Evolutionary conservation across 2,797 vertebrate genomes (phyloP).

Genomic region (Catostomus latipinnis): DNA sequence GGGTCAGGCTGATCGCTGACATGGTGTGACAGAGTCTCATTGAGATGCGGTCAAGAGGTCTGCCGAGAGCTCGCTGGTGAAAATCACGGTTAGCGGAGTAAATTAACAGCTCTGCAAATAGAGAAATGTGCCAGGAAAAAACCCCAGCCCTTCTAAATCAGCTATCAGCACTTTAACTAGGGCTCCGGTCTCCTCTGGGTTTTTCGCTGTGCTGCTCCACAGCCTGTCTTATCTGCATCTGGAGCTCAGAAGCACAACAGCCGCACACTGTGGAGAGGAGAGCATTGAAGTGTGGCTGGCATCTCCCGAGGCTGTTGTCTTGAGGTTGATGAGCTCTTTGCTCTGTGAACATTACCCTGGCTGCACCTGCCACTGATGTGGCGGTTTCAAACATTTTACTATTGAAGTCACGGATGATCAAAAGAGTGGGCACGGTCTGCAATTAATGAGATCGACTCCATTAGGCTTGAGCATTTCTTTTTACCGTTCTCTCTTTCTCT

Average conservation of each 20-base stretch:
- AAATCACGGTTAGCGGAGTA: conserved; percentile 44
- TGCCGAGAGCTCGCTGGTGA: conserved; percentile 19
- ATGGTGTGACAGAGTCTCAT: conserved; percentile 56
- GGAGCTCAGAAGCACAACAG: conserved; percentile 49
- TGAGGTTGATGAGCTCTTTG: conserved; percentile 49
- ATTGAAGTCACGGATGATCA: conserved; percentile 50
- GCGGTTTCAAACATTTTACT: conserved; percentile 42
- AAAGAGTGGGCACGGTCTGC: conserved; percentile 32
- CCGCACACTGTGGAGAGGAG: conserved; percentile 38
- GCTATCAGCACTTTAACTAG: conserved; percentile 29
- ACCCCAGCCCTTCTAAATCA: conserved; percentile 22
- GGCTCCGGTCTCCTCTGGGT: conserved; percentile 33
- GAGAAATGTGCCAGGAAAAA: conserved; percentile 37
- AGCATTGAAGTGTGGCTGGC: conserved; percentile 52
- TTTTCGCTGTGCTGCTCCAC: conserved; percentile 13
- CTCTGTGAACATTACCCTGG: conserved; percentile 42
- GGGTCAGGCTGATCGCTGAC: conserved; percentile 55
- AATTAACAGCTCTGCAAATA: conserved; percentile 31
- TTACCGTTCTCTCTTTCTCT: background rate
- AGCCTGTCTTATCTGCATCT: conserved; percentile 49
- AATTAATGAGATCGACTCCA: conserved; percentile 56
- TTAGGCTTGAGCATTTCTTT: conserved; percentile 23
- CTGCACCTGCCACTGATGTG: conserved; percentile 53
- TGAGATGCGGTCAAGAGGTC: conserved; percentile 49
- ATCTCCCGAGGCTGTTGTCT: conserved; percentile 42